A percentile compares a stretch with the other conserved stretches of the same genome.
These are phyloP conservation scores for Tiphia femorata DNA, from an alignment of 2,888 invertebrate species.

Conservation along the genomic window DNA sequence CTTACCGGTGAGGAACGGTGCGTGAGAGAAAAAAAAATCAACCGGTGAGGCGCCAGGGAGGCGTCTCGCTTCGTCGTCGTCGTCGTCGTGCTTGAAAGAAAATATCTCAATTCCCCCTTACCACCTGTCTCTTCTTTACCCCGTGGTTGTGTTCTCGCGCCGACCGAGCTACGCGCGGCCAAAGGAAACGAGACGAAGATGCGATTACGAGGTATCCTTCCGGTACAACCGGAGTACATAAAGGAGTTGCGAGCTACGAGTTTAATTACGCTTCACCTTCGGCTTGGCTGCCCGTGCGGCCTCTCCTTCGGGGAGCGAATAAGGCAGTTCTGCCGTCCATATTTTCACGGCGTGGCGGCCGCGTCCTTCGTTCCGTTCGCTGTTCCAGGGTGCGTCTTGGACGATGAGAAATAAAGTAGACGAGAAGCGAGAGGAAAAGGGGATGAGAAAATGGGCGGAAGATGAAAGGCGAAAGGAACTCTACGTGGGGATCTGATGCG, in stretches of 20 bases:
- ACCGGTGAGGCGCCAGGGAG: background rate
- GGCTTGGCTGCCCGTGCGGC: conserved; percentile 17
- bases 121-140: background rate
- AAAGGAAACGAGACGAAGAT: background rate
- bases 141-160: background rate
- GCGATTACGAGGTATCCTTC: background rate
- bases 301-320: background rate
- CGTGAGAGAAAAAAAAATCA: background rate
- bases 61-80: background rate
- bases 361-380: conserved; percentile 54
- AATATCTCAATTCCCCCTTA: background rate
- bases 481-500: conserved; percentile 1
- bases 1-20: background rate
- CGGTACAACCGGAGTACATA: conserved; percentile 4
- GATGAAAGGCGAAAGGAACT: background rate
- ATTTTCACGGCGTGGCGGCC: conserved; percentile 58
- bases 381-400: conserved; percentile 26
- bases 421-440: conserved; percentile 7
- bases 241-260: conserved; percentile 27
- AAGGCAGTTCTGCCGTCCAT: conserved; percentile 32
- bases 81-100: background rate
- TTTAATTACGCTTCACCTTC: conserved; percentile 45
- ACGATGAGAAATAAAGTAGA: conserved; percentile 17
- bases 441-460: background rate
- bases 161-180: background rate